Evolutionary conservation across 2,888 invertebrate species (phyloP).

Genomic region (Cataglyphis altisquamis): DNA sequence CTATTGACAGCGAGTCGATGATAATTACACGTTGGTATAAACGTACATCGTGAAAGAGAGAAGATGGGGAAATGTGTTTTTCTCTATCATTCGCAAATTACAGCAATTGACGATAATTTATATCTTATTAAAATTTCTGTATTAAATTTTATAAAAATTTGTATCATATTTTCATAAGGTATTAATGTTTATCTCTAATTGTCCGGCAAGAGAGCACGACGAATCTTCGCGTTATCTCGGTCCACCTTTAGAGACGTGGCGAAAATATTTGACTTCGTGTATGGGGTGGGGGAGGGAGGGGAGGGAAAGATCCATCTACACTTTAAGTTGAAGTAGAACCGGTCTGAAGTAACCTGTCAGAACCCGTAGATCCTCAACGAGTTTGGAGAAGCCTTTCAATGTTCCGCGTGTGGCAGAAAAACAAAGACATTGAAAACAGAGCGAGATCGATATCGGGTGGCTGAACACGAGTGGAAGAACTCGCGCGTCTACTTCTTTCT

Average conservation of each 20-base stretch:
- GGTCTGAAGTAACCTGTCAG: slow-evolving; percentile 60
- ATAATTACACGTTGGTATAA: slow-evolving; percentile 37
- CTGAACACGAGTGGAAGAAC: slow-evolving; percentile 52
- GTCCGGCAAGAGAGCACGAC: neutral
- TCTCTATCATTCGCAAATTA: neutral
- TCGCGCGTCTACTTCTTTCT: slow-evolving; percentile 50
- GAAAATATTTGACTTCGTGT: slow-evolving; percentile 56
- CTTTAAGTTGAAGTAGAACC: slow-evolving; percentile 61
- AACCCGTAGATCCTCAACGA: slow-evolving; percentile 56
- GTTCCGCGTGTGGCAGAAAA: slow-evolving; percentile 57
- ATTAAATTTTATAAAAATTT: neutral
- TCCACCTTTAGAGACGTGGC: slow-evolving; percentile 29
- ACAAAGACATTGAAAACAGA: slow-evolving; percentile 57
- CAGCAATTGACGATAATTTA: neutral
- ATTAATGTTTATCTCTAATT: slow-evolving; percentile 21
- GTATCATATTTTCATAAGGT: neutral
- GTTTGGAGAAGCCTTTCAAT: slow-evolving; percentile 57
- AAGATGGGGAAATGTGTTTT: neutral
- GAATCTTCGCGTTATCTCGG: slow-evolving; percentile 5
- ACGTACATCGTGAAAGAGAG: neutral
- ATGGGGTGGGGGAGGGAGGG: slow-evolving; percentile 39
- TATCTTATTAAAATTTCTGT: neutral
- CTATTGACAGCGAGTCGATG: slow-evolving; percentile 24
- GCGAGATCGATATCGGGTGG: slow-evolving; percentile 53
- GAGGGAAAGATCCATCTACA: slow-evolving; percentile 63